Conservation (phyloP, 2,113 vertebrate species). For the Myiozetetes cayanensis region DNA sequence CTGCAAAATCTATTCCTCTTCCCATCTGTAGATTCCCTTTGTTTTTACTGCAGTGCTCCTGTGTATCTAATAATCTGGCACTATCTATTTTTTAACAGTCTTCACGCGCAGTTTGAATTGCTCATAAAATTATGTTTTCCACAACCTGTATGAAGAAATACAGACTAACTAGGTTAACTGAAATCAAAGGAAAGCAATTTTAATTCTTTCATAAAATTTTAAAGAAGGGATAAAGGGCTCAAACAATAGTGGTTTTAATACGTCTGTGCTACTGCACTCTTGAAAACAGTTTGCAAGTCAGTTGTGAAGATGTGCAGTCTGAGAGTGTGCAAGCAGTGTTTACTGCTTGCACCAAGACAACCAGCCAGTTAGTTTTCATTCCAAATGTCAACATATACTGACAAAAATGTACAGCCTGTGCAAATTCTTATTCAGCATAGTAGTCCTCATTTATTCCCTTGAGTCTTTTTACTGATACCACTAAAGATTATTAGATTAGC, state of each 20-base stretch:
- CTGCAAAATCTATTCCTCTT: conserved; percentile 31
- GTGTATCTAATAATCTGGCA: conserved; percentile 22
- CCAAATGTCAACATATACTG: background rate
- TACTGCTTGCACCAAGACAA: background rate
- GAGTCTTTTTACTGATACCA: background rate
- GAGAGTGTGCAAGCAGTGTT: background rate
- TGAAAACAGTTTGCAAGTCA: conserved; percentile 2
- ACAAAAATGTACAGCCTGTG: background rate
- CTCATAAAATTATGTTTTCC: conserved; percentile 7
- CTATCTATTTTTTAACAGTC: background rate
- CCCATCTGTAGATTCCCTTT: background rate
- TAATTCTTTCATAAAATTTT: background rate
- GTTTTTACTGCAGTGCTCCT: conserved; percentile 22
- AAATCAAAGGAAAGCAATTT: conserved; percentile 4
- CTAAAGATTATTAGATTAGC: background rate
- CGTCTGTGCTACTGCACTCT: background rate
- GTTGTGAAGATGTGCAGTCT: background rate
- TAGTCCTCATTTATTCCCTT: background rate
- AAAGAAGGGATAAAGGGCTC: background rate
- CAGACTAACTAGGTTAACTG: background rate
- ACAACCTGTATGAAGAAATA: background rate
- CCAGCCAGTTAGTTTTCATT: background rate
- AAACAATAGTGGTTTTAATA: background rate
- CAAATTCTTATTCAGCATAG: background rate
- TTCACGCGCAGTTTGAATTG: background rate